Conservation (phyloP, 2,888 invertebrate species). For the Protonemura montana region DNA sequence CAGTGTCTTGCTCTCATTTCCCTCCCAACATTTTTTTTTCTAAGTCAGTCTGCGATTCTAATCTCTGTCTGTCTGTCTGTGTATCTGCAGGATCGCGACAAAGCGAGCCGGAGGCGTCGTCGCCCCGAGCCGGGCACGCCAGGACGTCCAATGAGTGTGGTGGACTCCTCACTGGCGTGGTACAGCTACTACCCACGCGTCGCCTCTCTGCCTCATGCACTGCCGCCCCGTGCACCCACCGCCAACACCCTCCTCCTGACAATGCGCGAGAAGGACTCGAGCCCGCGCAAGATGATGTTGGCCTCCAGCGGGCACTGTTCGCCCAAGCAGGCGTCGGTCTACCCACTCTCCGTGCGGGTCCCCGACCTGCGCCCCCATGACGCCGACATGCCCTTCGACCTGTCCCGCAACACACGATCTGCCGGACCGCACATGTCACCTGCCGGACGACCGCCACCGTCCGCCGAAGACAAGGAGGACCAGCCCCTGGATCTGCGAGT, state of each 20-base stretch:
- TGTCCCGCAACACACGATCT: conserved; percentile 61
- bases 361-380: conserved; percentile 55
- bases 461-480: conserved; percentile 62
- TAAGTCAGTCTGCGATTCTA: background rate
- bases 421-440: conserved; percentile 54
- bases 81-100: background rate
- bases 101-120: conserved; percentile 12
- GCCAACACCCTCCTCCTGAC: conserved; percentile 62
- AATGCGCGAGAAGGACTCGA: conserved; percentile 92
- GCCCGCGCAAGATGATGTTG: conserved; percentile 84
- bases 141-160: conserved; percentile 71
- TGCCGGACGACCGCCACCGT: conserved; percentile 61
- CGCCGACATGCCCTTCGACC: conserved; percentile 70
- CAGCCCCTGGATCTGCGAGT: conserved; percentile 89
- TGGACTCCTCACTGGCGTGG: conserved; percentile 70
- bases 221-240: conserved; percentile 53
- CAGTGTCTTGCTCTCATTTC: background rate
- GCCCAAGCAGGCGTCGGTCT: conserved; percentile 78
- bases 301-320: conserved; percentile 67
- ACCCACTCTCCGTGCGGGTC: conserved; percentile 70
- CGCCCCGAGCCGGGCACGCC: background rate
- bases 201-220: conserved; percentile 60
- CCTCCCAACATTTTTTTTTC: background rate
- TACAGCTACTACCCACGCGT: conserved; percentile 60
- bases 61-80: background rate